Percentiles rank a stretch among this genome's conserved stretches.
phyloP scores from a whole-genome alignment of 2,797 vertebrate genomes.

The Pseudochaenichthys georgianus region DNA sequence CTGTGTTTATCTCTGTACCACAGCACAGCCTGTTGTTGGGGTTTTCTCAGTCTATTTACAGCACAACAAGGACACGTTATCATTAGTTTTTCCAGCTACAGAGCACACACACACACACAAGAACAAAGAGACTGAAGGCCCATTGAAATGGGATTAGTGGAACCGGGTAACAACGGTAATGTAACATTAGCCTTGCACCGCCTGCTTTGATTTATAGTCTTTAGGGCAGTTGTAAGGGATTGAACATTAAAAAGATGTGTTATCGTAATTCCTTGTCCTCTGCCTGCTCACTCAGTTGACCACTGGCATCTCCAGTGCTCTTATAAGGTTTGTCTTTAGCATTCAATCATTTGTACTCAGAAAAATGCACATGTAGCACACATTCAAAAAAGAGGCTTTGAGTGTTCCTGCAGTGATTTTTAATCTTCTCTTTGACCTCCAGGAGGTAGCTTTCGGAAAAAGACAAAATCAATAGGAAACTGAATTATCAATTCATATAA shows the following conservation, averaged over 20 bases:
- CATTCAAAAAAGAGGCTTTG: background rate
- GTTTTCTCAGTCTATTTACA: slow-evolving; percentile 62
- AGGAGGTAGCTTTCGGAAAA: background rate
- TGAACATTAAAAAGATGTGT: background rate
- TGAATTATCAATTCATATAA: too few species aligned
- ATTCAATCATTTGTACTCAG: too few species aligned
- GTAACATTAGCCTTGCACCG: background rate
- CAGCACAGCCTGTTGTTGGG: slow-evolving; percentile 48
- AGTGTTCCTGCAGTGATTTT: background rate
- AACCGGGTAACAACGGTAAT: slow-evolving; percentile 15
- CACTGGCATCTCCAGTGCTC: background rate
- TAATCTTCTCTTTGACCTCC: background rate
- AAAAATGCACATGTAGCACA: too few species aligned
- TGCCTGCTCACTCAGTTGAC: background rate
- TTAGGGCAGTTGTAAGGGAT: background rate
- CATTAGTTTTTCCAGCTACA: slow-evolving; percentile 49
- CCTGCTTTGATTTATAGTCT: background rate
- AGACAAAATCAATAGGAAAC: background rate
- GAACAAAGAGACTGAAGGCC: slow-evolving; percentile 19
- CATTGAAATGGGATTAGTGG: slow-evolving; percentile 41
- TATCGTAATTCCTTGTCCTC: too few species aligned
- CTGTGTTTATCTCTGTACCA: slow-evolving; percentile 50
- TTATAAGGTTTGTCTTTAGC: background rate
- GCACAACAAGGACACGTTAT: slow-evolving; percentile 49
- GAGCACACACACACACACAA: slow-evolving; percentile 2